A percentile compares a stretch with the other conserved stretches of the same genome.
These are phyloP conservation scores for Pangasianodon gigas DNA, from an alignment of 2,113 vertebrate species.

Conservation along the genomic window DNA sequence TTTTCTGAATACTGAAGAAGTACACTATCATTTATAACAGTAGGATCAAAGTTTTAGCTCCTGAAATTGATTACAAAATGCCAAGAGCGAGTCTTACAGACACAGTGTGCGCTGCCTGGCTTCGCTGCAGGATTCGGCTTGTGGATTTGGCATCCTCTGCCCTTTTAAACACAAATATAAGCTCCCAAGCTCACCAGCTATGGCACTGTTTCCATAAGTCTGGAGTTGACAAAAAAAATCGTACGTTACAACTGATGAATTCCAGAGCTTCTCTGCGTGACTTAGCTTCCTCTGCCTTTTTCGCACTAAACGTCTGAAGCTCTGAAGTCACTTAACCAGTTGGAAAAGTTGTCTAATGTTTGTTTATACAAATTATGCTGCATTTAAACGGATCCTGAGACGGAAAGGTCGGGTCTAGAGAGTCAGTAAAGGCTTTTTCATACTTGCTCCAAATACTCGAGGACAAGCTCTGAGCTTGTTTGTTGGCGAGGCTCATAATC, in stretches of 20 bases:
- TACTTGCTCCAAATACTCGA: neutral
- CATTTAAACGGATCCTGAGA: neutral
- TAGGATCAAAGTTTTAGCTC: neutral
- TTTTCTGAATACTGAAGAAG: neutral
- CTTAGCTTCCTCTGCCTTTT: neutral
- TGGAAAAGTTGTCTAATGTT: neutral
- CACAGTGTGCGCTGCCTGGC: constrained; percentile 2
- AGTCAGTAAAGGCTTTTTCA: neutral
- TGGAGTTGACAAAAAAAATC: neutral
- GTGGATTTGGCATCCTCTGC: constrained; percentile 15
- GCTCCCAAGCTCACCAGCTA: neutral
- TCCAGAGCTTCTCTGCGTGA: neutral
- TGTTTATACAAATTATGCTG: neutral
- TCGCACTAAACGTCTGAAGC: neutral
- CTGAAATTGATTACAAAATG: neutral
- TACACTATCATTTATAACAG: neutral
- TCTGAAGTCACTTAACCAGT: neutral
- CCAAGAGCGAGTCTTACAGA: constrained; percentile 1
- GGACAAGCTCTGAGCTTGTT: neutral
- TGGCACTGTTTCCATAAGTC: neutral
- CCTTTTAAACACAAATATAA: neutral
- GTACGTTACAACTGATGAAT: neutral
- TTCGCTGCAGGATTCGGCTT: neutral
- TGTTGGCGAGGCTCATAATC: neutral
- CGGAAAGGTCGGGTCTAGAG: neutral